Evolutionary conservation across 2,888 invertebrate genomes (phyloP), one percentile per base, ranked within the genome.

Genomic region (Tribolium freemani): DNA sequence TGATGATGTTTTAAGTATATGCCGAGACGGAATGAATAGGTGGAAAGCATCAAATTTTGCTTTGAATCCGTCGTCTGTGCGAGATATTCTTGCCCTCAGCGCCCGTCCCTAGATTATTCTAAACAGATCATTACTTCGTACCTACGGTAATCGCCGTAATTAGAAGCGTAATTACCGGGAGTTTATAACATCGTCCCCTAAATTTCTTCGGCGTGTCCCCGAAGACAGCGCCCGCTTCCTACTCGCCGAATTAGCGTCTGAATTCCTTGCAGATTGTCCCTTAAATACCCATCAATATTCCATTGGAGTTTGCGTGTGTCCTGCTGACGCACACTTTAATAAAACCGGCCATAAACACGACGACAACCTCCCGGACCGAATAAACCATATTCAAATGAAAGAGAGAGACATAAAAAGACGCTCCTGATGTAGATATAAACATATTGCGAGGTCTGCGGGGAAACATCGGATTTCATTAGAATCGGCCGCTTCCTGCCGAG

Each of bases 401-500:
- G 48, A 60, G 60, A 30, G 20, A 21, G 60, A 5, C 45, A 44
- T 57, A 60, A 60, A 54, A 21, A 56, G 26, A 46, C 45, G 45
- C 9, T 11, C 10, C 8, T 13, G 21, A 20, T 21, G 11, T n/a
- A 10, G 63, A 71, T 69, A 68, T 72, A 72, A 75, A 72, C 75
- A 72, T 69, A 69, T 67, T 69, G 73, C 48, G 56, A 64, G 61
- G 58, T 68, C 74, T 69, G 72, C 20, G 50, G 78, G 75, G 76
- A 77, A 71, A 75, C 77, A 76, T 76, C 73, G 75, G 75, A 78
- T 78, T 77, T 76, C 77, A 78, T 77, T 77, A 78, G 76, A 71
- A 76, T 75, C 50, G 60, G 64, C 46, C 71, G 69, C 76, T 72
- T 72, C 75, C 75, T 72, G 75, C 64, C 58, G 71, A 72, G 76